These are phyloP conservation scores for Anguilla marmorata DNA, from an alignment of 2,797 vertebrate genomes.

Conservation along the genomic window DNA sequence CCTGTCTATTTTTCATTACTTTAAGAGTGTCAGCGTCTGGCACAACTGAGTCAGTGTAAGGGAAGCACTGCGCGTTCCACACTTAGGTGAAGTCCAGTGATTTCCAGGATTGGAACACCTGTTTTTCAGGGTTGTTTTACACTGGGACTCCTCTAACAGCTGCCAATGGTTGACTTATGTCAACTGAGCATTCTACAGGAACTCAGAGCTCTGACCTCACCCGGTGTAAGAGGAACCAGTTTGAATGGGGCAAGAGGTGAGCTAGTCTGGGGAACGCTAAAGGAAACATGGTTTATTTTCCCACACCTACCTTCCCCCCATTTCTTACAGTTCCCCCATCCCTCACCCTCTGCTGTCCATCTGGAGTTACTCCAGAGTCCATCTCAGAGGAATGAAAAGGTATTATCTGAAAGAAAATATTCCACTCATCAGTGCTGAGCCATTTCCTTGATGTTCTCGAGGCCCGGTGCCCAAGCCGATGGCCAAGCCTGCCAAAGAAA, in stretches of 20 bases:
- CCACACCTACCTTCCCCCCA: background rate
- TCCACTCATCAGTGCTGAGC: constrained; percentile 32
- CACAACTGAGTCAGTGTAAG: background rate
- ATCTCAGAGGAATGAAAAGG: constrained; percentile 15
- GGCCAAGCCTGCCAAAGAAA: constrained; percentile 47
- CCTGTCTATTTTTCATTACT: background rate
- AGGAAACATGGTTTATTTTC: constrained; percentile 1
- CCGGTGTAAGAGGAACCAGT: background rate
- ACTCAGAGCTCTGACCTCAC: constrained; percentile 4
- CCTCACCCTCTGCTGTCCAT: constrained; percentile 34
- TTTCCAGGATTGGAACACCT: background rate
- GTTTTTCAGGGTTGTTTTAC: constrained; percentile 17
- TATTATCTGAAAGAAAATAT: constrained; percentile 17
- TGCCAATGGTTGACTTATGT: background rate
- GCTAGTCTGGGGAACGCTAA: background rate
- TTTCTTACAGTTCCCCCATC: constrained; percentile 43
- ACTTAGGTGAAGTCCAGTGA: background rate
- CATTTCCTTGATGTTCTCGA: constrained; percentile 33
- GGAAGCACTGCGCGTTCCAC: background rate
- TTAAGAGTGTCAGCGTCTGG: background rate
- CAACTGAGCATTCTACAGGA: constrained; percentile 12
- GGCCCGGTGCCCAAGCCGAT: constrained; percentile 40
- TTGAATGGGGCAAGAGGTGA: background rate
- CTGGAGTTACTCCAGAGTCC: constrained; percentile 2
- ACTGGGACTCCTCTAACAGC: background rate